Percentiles rank a stretch among this genome's conserved stretches.
phyloP scores from a whole-genome alignment of 2,888 invertebrate species.

The Cheilosia urbana region DNA sequence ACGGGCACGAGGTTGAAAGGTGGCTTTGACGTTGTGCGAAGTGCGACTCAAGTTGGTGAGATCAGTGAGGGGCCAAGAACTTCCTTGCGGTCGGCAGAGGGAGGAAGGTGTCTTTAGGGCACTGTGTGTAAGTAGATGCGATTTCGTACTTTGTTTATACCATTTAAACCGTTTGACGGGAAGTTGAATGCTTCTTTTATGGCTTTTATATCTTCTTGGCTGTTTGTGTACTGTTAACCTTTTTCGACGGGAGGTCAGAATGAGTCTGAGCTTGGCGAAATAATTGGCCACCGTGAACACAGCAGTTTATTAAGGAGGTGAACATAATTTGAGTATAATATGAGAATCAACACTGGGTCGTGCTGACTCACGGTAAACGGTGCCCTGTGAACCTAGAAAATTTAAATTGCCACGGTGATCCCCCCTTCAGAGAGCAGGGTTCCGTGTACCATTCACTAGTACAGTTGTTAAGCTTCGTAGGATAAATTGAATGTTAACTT shows the following conservation, averaged over 20 bases:
- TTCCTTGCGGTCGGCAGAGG: not conserved
- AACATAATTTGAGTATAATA: slow-evolving; percentile 19
- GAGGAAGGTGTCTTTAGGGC: slow-evolving; percentile 27
- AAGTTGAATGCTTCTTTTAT: slow-evolving; percentile 52
- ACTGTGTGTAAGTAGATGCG: slow-evolving; percentile 15
- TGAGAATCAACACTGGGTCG: slow-evolving; percentile 14
- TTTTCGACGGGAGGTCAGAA: slow-evolving; percentile 21
- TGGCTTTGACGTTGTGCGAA: slow-evolving; percentile 41
- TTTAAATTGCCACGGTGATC: no score
- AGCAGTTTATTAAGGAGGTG: slow-evolving; percentile 25
- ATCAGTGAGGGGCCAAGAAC: slow-evolving; percentile 22
- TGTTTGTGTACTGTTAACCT: slow-evolving; percentile 38
- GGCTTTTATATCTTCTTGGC: slow-evolving; percentile 32
- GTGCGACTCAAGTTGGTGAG: slow-evolving; percentile 13
- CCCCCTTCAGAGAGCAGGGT: no score
- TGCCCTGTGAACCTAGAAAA: not conserved
- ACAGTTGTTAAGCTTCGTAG: no score
- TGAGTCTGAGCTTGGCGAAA: slow-evolving; percentile 7
- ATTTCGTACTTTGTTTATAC: not conserved
- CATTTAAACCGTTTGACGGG: slow-evolving; percentile 28
- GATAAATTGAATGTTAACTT: no score
- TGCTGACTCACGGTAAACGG: not conserved
- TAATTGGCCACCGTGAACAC: slow-evolving; percentile 5
- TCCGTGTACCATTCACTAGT: no score
- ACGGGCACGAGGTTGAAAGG: slow-evolving; percentile 54